Base-by-base conservation (phyloP, 2,888 invertebrate genomes). In the Asteroscopus sphinx region DNA sequence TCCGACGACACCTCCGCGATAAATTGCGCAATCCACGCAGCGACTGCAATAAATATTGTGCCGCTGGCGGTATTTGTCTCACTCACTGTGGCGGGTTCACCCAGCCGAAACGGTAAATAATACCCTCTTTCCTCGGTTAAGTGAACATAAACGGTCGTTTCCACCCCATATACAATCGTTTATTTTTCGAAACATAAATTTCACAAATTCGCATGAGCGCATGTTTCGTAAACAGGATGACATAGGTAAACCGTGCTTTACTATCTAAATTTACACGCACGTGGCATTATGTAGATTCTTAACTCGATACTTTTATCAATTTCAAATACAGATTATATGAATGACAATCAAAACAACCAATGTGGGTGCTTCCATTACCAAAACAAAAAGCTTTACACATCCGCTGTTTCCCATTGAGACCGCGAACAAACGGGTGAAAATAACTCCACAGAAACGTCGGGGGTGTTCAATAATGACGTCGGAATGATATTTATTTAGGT, bases 71-170 rank as follows among this genome's bases (percentile, higher is more conserved):
- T 90, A 93, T 93, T 93, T 93, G 93, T 94, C 92, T 93, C 93
- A 90, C 93, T 93, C 93, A 91, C 86, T 85, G 91, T 89, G 92
- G 92, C 93, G 91, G 89, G 92, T 88, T 91, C 93, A 90, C 89
- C 93, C 89, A 89, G 88, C 92, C 92, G 93, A 89, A 93, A 93
- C 93, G 92, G 92, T 93, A 93, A 94, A 94, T 94, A 94, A 93
- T 93, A 93, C 92, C 93, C 93, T 93, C 93, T 92, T 92, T 89
- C 91, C 92, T 93, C 93, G 93, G 93, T 94, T 93, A 94, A 94
- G 93, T 94, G 93, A 94, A 93, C 93, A 92, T 93, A 93, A 93
- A 93, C 92, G 93, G 88, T 91, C 92, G 93, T 93, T 94, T 94
- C 93, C 93, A 93, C 93, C 93, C 93, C 93, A 93, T 94, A 92